Percentiles rank a stretch among this genome's conserved stretches.
These are phyloP conservation scores for Heterohyrax brucei DNA, from an alignment of 2,797 vertebrate species.

Conservation along the genomic window DNA sequence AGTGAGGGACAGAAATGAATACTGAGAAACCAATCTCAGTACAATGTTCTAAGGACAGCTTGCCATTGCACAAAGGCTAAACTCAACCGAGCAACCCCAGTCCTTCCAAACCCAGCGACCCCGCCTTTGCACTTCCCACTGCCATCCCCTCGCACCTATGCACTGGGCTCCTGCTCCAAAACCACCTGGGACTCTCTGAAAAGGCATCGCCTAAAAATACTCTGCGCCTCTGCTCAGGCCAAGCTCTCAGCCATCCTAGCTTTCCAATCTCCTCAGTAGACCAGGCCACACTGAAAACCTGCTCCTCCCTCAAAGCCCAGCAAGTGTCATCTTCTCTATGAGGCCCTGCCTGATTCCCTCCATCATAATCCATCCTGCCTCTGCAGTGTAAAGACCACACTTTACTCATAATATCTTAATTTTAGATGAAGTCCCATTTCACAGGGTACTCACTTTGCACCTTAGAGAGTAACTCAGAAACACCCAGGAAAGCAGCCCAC, in stretches of 20 bases:
- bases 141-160: not conserved
- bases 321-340: not conserved
- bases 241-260: not conserved
- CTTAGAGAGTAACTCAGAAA: not conserved
- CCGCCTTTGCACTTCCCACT: not conserved
- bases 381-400: not conserved
- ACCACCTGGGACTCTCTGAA: not conserved
- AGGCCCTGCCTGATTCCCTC: not conserved
- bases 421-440: not conserved
- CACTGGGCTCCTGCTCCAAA: not conserved
- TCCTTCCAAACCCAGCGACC: not conserved
- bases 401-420: not conserved
- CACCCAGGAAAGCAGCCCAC: accelerated
- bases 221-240: not conserved
- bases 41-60: not conserved
- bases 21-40: not conserved
- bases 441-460: not conserved
- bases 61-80: not conserved
- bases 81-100: not conserved
- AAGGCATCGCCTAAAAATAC: not conserved
- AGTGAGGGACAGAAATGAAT: not conserved
- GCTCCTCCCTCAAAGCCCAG: not conserved
- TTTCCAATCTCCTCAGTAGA: not conserved
- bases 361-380: not conserved
- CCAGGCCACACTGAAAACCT: not conserved